A percentile compares a stretch with the other conserved stretches of the same genome.
phyloP scores from a whole-genome alignment of 2,113 vertebrate genomes.

The Xiphorhynchus elegans region DNA sequence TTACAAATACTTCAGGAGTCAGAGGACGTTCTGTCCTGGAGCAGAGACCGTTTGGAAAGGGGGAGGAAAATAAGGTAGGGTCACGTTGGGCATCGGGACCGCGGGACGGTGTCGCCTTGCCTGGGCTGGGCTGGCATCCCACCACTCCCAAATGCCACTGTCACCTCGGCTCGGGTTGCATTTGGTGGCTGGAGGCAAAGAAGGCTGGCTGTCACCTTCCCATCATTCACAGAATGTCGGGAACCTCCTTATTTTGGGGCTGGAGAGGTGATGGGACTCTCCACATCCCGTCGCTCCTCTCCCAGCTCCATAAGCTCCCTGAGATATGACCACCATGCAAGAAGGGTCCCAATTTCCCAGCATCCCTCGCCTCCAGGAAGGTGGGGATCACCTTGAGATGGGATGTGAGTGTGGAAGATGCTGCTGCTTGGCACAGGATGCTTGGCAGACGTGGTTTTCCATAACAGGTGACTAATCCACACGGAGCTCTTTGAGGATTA shows the following conservation, averaged over 20 bases:
- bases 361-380: rapidly evolving
- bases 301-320: background rate
- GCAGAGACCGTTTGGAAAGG: background rate
- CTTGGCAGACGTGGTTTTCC: background rate
- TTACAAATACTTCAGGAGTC: slow-evolving; percentile 59
- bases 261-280: background rate
- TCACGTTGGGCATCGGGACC: background rate
- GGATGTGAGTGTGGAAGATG: background rate
- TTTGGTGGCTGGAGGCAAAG: background rate
- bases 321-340: background rate
- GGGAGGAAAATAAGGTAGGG: background rate
- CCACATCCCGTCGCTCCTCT: background rate
- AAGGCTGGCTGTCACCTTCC: background rate
- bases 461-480: background rate
- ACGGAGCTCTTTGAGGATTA: rapidly evolving
- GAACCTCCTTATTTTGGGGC: background rate
- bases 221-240: rapidly evolving
- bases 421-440: background rate
- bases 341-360: background rate
- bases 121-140: background rate
- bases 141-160: background rate
- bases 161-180: background rate
- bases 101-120: background rate
- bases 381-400: rapidly evolving
- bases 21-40: slow-evolving; percentile 63